Evolutionary conservation across 2,888 invertebrate genomes (phyloP).

Genomic region (Pachymerium ferrugineum): DNA sequence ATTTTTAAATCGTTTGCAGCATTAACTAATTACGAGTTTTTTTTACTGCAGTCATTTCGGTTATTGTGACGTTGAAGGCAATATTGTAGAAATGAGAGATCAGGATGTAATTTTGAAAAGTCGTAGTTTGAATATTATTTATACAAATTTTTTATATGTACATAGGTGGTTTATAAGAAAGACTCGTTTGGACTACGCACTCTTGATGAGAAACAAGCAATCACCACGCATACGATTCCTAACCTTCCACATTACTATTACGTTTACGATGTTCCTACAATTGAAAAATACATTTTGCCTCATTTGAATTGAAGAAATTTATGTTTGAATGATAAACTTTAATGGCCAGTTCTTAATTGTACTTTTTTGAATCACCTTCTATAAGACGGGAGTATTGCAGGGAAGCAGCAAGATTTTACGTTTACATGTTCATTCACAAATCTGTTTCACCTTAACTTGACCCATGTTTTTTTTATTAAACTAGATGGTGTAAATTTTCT

Average conservation of each 20-base stretch:
- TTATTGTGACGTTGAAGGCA: conserved; percentile 65
- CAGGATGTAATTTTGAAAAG: conserved; percentile 48
- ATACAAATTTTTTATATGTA: not conserved
- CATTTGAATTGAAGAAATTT: not conserved
- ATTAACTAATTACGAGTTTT: too few relatives aligned
- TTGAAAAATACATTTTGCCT: not conserved
- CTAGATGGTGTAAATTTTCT: too few relatives aligned
- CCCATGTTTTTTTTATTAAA: too few relatives aligned
- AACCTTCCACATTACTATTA: not conserved
- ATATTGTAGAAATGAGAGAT: conserved; percentile 63
- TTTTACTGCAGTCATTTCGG: conserved; percentile 73
- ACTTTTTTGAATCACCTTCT: not conserved
- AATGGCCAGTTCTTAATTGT: not conserved
- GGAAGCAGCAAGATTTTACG: too few relatives aligned
- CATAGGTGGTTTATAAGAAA: not conserved
- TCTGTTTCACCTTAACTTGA: too few relatives aligned
- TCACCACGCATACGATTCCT: not conserved
- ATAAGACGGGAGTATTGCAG: too few relatives aligned
- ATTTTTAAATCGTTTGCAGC: not conserved
- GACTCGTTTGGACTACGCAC: not conserved
- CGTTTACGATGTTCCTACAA: not conserved
- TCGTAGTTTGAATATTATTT: not conserved
- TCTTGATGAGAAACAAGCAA: not conserved
- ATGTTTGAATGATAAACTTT: too few relatives aligned
- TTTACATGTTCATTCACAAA: too few relatives aligned